Base-by-base conservation (phyloP, 92 coral and sea anemone species). In the Desmophyllum pertusum region DNA sequence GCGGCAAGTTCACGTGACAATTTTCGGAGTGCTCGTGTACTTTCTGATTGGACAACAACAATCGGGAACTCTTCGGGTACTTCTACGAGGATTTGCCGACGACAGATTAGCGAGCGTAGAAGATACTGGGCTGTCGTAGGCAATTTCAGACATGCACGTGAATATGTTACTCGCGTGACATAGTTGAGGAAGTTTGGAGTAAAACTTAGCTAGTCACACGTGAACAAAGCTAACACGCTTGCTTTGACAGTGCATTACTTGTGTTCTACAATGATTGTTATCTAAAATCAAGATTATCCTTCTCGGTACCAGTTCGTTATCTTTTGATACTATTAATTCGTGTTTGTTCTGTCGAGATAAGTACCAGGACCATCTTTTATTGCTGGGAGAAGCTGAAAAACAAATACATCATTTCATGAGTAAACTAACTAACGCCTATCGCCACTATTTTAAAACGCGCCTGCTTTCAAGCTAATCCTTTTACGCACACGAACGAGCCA, bases 351-450 rank as follows among this genome's bases (percentile, higher is more conserved):
- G 65, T 59, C n/a, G 30, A 21, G 9, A 30, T 59, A 5, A 33
- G 73, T 35, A 19, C 7, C 42, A 67, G 10, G 42, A 67, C 14
- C n/a, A 38, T 33, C n/a, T 23, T 36, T 67, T 38, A 33, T 15
- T 67, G 42, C 18, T 67, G 73, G 13, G 42, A 67, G 29, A 67
- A 23, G 45, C 73, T 67, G 73, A 35, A 67, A 67, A 38, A 67
- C 40, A 67, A 37, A 38, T 14, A 37, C 38, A 17, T 13, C 18
- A 13, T 18, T 15, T 31, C 19, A 36, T 35, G 70, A 64, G 70
- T 30, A 64, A 6, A 33, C 4, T 30, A 5, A 39, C 70, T 15
- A n/a, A n/a, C n/a, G n/a, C n/a, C n/a, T n/a, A n/a, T n/a, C n/a
- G n/a, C n/a, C n/a, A n/a, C n/a, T n/a, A n/a, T 33, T 31, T 65